phyloP scores from a whole-genome alignment of 1,140 invertebrate genomes.

The Magallana ariakensis region DNA sequence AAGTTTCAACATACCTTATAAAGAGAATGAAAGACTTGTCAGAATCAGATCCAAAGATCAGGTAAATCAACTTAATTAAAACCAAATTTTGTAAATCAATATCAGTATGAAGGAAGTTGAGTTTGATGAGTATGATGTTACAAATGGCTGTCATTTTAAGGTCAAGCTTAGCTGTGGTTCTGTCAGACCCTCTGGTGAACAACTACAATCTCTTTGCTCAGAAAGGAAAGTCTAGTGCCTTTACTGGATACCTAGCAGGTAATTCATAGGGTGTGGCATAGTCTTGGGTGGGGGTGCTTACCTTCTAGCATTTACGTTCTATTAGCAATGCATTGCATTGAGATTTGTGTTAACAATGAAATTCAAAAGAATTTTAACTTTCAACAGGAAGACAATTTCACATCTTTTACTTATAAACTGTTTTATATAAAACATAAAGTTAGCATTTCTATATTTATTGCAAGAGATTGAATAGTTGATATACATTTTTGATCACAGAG shows the following conservation, averaged over 20 bases:
- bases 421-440: too few relatives aligned
- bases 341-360: too few relatives aligned
- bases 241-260: constrained; percentile 75
- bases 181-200: constrained; percentile 67
- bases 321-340: neutral
- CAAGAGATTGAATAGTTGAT: neutral
- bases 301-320: neutral
- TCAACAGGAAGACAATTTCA: neutral
- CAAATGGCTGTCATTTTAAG: constrained; percentile 56
- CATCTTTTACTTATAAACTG: neutral
- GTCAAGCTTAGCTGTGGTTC: constrained; percentile 54
- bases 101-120: neutral
- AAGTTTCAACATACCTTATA: constrained; percentile 73
- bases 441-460: neutral
- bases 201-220: constrained; percentile 76
- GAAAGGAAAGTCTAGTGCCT: constrained; percentile 76
- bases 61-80: constrained; percentile 56
- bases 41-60: constrained; percentile 61
- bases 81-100: too few relatives aligned
- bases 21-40: constrained; percentile 68
- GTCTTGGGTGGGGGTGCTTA: too few relatives aligned
- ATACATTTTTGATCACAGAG: constrained; percentile 61
- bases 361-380: too few relatives aligned
- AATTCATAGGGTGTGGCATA: constrained; percentile 17
- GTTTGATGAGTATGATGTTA: neutral